Evolutionary conservation across 64 coral and sea anemone genomes (phyloP), one percentile per base, ranked within the genome.

Genomic region (Montipora sp.): DNA sequence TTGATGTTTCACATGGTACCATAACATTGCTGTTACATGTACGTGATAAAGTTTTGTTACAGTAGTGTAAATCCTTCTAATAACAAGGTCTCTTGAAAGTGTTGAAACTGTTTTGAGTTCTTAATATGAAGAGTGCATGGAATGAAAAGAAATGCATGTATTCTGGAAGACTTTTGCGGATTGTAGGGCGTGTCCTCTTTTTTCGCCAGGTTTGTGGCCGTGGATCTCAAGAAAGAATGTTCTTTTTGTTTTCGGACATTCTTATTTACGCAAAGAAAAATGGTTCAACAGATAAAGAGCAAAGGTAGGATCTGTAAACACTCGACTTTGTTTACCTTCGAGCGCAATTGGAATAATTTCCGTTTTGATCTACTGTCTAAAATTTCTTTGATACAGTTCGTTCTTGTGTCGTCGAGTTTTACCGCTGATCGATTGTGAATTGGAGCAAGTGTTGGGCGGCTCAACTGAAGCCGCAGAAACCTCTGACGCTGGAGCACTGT

Each of bases 241-340:
- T 99, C 47, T 99, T 99, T 47, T 92, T 99, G 11, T 99, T 99
- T 71, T 99, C 98, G n/a, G 98, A 99, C 73, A 99, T 99, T 87
- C 75, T 99, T 13, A 94, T 99, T 65, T 99, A 99, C 80, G 88
- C 94, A 13, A 99, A 99, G 86, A 96, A 93, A 84, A 89, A 88
- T 89, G 85, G 91, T 45, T 92, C 93, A 67, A 67, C 90, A 5
- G 98, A 99, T 22, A 94, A 95, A 83, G 98, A 96, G 7, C 95
- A 99, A 23, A 88, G 96, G 93, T 95, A 75, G 24, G 50, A 8
- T 45, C 60, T 16, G 60, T 14, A 36, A 36, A 36, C 1, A 36
- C 1, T 36, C 36, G 36, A 36, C 36, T 36, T 36, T 36, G 36
- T 36, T 36, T 36, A 36, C 36, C 36, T 36, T 36, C 36, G 0